A percentile compares a stretch with the other conserved stretches of the same genome.
phyloP scores from a whole-genome alignment of 2,797 vertebrate species.

The Esox masquinongy region DNA sequence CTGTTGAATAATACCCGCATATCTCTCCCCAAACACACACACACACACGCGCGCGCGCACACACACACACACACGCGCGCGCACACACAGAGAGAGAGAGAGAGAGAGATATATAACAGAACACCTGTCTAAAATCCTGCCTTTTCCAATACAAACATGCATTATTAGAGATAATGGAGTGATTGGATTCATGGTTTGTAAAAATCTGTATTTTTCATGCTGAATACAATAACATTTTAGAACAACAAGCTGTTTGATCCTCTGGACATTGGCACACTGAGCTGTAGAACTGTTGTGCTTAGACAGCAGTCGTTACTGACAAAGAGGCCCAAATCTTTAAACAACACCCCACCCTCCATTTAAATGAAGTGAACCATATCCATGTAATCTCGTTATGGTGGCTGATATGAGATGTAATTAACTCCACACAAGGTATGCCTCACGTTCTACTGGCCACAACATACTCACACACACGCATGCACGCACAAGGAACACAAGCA shows the following conservation, averaged over 20 bases:
- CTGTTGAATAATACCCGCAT: slow-evolving; percentile 1
- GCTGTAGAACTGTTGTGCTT: neutral
- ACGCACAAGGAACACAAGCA: neutral
- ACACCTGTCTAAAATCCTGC: slow-evolving; percentile 18
- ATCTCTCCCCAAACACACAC: neutral
- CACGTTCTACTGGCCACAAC: slow-evolving; percentile 6
- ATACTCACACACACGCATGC: neutral
- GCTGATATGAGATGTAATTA: slow-evolving; percentile 59
- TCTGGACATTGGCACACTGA: neutral
- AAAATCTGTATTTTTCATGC: slow-evolving; percentile 21
- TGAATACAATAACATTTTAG: neutral
- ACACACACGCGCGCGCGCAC: slow-evolving; percentile 16
- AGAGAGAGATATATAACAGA: neutral
- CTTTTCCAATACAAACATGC: slow-evolving; percentile 24
- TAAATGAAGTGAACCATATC: slow-evolving; percentile 46
- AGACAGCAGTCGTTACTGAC: neutral
- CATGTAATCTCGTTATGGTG: slow-evolving; percentile 63
- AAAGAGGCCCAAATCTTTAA: slow-evolving; percentile 51
- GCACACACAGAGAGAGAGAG: too few species aligned
- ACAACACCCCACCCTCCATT: slow-evolving; percentile 43
- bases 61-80: slow-evolving; percentile 19
- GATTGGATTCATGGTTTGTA: slow-evolving; percentile 49
- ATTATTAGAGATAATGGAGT: slow-evolving; percentile 25
- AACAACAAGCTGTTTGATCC: neutral
- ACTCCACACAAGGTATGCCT: slow-evolving; percentile 5